Percentiles rank a stretch among this genome's conserved stretches.
These are phyloP conservation scores for Rhinatrema bivittatum DNA, from an alignment of 2,797 vertebrate species.

Conservation along the genomic window DNA sequence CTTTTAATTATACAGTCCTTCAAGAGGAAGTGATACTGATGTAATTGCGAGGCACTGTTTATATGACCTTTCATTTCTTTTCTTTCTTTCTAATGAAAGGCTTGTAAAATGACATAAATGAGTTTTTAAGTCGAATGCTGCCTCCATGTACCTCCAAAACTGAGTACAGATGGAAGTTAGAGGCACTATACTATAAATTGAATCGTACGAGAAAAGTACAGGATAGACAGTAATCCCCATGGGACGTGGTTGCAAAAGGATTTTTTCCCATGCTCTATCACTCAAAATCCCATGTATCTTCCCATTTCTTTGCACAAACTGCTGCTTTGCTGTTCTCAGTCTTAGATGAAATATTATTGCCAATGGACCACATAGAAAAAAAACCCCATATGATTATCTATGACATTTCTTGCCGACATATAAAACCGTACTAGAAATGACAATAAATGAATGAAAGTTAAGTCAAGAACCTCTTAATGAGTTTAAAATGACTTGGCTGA, in stretches of 20 bases:
- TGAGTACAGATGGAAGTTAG: background rate
- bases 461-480: no score
- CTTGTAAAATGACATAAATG: background rate
- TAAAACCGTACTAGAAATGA: no score
- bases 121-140: background rate
- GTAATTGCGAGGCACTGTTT: background rate
- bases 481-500: no score
- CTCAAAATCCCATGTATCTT: no score
- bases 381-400: no score
- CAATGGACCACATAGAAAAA: no score
- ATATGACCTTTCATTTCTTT: background rate
- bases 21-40: background rate
- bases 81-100: constrained; percentile 3
- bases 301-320: background rate
- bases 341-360: no score
- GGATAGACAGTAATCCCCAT: fast-evolving
- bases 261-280: no score
- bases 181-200: background rate
- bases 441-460: no score
- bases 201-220: background rate
- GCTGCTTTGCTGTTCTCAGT: background rate
- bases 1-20: background rate
- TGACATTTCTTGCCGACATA: no score
- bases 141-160: background rate
- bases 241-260: no score